These are phyloP conservation scores for Oreochromis spilurus DNA, from an alignment of 2,113 vertebrate genomes.

Conservation along the genomic window DNA sequence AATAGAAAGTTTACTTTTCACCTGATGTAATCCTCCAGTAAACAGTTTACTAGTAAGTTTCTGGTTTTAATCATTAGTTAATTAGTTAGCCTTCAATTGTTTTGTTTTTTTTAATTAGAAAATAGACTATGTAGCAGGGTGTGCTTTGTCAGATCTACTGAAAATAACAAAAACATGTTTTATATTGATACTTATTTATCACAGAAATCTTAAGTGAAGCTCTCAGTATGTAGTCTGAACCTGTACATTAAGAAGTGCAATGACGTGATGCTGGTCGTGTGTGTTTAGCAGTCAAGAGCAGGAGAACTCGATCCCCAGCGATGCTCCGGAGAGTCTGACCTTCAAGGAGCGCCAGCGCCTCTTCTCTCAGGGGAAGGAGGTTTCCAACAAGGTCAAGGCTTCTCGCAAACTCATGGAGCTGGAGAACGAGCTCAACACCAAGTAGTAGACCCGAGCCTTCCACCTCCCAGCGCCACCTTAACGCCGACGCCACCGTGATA, in stretches of 20 bases:
- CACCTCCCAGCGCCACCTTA: conserved; percentile 22
- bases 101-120: no score
- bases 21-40: no score
- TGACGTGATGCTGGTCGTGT: no score
- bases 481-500: background rate
- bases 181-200: background rate
- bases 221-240: background rate
- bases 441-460: conserved; percentile 66
- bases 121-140: no score
- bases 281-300: conserved; percentile 77
- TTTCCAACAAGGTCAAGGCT: conserved; percentile 96
- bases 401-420: conserved; percentile 95
- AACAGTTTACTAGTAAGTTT: background rate
- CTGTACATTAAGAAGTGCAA: background rate
- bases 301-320: conserved; percentile 75
- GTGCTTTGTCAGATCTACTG: no score
- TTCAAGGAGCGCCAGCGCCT: conserved; percentile 97
- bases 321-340: conserved; percentile 88
- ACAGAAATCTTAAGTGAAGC: background rate
- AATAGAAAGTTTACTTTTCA: no score
- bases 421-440: conserved; percentile 97
- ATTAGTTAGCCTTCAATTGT: no score
- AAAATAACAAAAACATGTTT: background rate
- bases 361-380: conserved; percentile 96
- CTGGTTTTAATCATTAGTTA: background rate